phyloP scores from a whole-genome alignment of 2,113 vertebrate species.

The Cynoglossus semilaevis region DNA sequence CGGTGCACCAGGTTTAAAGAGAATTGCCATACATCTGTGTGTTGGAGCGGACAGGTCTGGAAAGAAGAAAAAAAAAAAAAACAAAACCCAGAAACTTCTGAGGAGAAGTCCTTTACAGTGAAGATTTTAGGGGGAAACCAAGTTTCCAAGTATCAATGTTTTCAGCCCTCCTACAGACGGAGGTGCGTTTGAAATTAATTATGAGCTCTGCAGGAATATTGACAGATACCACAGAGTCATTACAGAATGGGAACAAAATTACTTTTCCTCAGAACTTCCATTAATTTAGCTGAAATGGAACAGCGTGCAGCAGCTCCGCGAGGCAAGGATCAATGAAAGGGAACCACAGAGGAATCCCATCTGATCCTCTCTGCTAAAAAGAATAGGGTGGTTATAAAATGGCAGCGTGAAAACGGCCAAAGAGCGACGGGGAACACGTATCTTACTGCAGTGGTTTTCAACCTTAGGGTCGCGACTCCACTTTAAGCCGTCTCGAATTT shows the following conservation, averaged over 20 bases:
- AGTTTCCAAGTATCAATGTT: constrained; percentile 3
- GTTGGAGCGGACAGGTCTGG: constrained; percentile 33
- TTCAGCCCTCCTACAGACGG: constrained; percentile 7
- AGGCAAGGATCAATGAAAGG: constrained; percentile 31
- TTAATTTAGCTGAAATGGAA: constrained; percentile 57
- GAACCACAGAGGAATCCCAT: constrained; percentile 19
- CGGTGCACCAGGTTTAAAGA: constrained; percentile 17
- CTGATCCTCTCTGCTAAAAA: constrained; percentile 14
- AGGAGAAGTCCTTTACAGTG: constrained; percentile 2
- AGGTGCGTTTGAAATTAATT: constrained; percentile 46
- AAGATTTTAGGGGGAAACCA: constrained; percentile 4
- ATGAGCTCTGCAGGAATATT: constrained; percentile 40
- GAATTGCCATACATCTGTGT: constrained; percentile 12
- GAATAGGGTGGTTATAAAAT: not conserved
- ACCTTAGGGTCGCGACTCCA: no score
- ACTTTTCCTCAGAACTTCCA: constrained; percentile 39
- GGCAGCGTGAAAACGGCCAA: not conserved
- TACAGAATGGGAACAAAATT: constrained; percentile 39
- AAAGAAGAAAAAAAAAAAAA: constrained; percentile 29
- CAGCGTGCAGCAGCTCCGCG: constrained; percentile 9
- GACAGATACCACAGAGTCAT: constrained; percentile 33
- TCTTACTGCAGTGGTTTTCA: no score
- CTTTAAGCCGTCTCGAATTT: no score
- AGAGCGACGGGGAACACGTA: not conserved
- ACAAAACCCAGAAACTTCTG: not conserved